These are phyloP conservation scores for Stegastes partitus DNA, from an alignment of 2,113 vertebrate genomes.

Conservation along the genomic window DNA sequence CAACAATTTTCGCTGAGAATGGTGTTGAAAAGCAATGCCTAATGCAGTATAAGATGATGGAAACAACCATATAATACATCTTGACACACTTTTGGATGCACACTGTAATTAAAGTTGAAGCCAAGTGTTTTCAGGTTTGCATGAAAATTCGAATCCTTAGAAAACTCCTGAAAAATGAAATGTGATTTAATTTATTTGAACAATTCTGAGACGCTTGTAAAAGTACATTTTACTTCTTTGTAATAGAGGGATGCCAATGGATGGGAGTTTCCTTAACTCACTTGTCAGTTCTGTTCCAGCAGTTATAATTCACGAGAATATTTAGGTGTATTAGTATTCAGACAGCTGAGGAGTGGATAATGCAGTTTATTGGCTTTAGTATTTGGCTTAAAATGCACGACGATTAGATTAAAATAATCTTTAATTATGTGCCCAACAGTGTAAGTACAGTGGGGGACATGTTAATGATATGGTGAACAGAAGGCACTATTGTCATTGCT, in stretches of 20 bases:
- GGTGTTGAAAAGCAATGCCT: constrained; percentile 8
- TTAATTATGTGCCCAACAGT: constrained; percentile 61
- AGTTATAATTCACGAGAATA: neutral
- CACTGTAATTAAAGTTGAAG: neutral
- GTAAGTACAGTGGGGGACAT: constrained; percentile 67
- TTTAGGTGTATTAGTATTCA: constrained; percentile 27
- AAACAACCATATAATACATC: neutral
- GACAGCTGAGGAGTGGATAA: constrained; percentile 37
- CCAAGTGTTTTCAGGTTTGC: neutral
- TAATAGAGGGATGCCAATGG: neutral
- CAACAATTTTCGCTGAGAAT: neutral
- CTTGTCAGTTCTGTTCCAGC: neutral
- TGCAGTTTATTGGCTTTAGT: constrained; percentile 59
- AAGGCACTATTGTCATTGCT: constrained; percentile 64
- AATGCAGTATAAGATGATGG: neutral
- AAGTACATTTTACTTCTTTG: constrained; percentile 3
- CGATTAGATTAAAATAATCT: constrained; percentile 73
- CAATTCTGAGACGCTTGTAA: constrained; percentile 16
- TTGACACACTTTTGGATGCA: neutral
- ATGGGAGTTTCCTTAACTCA: neutral
- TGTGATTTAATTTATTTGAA: neutral
- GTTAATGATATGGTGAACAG: constrained; percentile 75
- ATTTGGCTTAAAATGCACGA: constrained; percentile 46
- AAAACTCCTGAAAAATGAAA: neutral
- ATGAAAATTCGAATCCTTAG: neutral